These are phyloP conservation scores for Pentalonia nigronervosa DNA, from an alignment of 1,140 invertebrate species.

Conservation along the genomic window DNA sequence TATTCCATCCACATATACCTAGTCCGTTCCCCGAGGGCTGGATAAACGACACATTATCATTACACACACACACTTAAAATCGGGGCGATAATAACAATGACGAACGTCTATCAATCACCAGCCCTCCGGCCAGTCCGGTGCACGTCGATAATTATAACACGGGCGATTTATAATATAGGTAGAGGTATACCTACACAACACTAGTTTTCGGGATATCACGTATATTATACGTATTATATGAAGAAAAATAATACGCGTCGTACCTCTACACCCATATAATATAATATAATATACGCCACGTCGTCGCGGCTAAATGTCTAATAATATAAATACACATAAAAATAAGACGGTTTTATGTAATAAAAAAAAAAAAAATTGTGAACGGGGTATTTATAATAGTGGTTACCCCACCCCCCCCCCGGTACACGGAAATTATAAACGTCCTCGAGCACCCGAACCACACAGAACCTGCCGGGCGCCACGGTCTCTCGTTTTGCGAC, in stretches of 20 bases:
- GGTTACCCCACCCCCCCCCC: neutral
- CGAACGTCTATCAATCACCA: conserved; percentile 57
- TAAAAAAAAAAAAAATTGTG: neutral
- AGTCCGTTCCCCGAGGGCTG: conserved; percentile 38
- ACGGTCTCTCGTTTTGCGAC: conserved; percentile 50
- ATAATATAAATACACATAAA: conserved; percentile 27
- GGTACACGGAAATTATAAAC: conserved; percentile 52
- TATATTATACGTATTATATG: neutral
- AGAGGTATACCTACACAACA: neutral
- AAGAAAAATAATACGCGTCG: too few species aligned
- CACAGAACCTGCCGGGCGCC: conserved; percentile 44
- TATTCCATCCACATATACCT: neutral
- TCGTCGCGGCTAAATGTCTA: neutral
- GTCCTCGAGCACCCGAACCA: conserved; percentile 30
- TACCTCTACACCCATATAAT: too few species aligned
- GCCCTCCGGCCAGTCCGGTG: conserved; percentile 55
- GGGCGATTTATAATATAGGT: conserved; percentile 46
- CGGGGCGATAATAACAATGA: conserved; percentile 56
- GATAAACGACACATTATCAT: conserved; percentile 57
- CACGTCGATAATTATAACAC: conserved; percentile 58
- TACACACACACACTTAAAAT: neutral
- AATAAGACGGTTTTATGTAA: conserved; percentile 21
- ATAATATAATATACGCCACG: neutral
- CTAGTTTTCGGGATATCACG: conserved; percentile 46
- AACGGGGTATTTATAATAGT: conserved; percentile 54